Evolutionary conservation across 2,888 invertebrate genomes (phyloP).

Genomic region (Rhingia rostrata): DNA sequence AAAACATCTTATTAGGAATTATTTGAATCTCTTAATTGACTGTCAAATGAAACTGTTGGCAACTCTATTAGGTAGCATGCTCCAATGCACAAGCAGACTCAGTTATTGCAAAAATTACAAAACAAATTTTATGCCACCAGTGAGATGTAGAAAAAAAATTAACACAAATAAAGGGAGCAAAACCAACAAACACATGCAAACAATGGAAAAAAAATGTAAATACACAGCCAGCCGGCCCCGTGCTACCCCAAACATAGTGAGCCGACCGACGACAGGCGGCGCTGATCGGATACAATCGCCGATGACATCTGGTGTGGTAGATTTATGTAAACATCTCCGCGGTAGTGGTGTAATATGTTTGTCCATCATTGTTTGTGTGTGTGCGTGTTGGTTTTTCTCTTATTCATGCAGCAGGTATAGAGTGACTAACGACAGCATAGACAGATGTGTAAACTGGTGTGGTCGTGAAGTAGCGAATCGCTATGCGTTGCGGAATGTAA

Average conservation of each 20-base stretch:
- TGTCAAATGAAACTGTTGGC: slow-evolving; percentile 6
- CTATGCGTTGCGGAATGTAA: slow-evolving; percentile 74
- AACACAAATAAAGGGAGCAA: slow-evolving; percentile 30
- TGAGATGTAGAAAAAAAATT: slow-evolving; percentile 12
- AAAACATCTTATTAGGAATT: neutral
- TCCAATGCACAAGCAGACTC: slow-evolving; percentile 11
- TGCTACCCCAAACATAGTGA: slow-evolving; percentile 24
- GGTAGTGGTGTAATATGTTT: slow-evolving; percentile 44
- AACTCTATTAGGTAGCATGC: slow-evolving; percentile 14
- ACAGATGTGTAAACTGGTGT: slow-evolving; percentile 57
- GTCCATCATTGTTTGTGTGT: neutral
- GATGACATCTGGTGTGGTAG: slow-evolving; percentile 73
- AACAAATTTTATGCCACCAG: slow-evolving; percentile 49
- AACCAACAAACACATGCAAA: slow-evolving; percentile 11
- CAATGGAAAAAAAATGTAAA: slow-evolving; percentile 17
- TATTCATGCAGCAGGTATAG: slow-evolving; percentile 37
- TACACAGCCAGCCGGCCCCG: neutral
- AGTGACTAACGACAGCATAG: slow-evolving; percentile 3
- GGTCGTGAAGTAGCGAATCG: slow-evolving; percentile 50
- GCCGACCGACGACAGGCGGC: slow-evolving; percentile 33
- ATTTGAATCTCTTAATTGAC: neutral
- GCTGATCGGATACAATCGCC: slow-evolving; percentile 50
- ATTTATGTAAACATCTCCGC: slow-evolving; percentile 35
- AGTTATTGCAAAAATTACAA: slow-evolving; percentile 52
- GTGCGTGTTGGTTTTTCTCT: slow-evolving; percentile 14